phyloP scores from a whole-genome alignment of 2,797 vertebrate species.

The Acrossocheilus wenchowensis region DNA sequence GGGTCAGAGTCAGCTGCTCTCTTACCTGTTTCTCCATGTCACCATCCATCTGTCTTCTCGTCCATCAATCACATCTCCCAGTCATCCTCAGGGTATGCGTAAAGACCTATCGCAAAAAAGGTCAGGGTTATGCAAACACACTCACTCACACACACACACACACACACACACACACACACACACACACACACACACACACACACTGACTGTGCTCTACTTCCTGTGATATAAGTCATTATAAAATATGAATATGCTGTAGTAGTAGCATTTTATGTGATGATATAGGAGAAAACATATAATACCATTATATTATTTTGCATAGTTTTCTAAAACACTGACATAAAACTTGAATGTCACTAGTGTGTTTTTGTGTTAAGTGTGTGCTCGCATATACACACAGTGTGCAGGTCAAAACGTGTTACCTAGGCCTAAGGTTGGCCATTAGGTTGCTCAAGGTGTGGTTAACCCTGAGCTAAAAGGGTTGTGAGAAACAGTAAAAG shows the following conservation, averaged over 20 bases:
- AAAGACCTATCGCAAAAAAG: conserved; percentile 30
- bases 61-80: conserved; percentile 19
- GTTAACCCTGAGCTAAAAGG: background rate
- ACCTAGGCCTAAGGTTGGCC: conserved; percentile 20
- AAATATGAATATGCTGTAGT: background rate
- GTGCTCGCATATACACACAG: conserved; percentile 23
- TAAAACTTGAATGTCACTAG: background rate
- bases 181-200: background rate
- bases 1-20: conserved; percentile 22
- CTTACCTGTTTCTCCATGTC: conserved; percentile 25
- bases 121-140: conserved; percentile 35
- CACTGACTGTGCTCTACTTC: background rate
- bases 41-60: conserved; percentile 29
- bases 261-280: background rate
- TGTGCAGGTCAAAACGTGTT: conserved; percentile 36
- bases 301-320: background rate
- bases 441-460: conserved; percentile 21
- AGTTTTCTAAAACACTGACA: background rate
- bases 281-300: background rate
- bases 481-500: background rate
- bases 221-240: background rate
- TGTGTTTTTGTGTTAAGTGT: conserved; percentile 4
- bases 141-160: background rate
- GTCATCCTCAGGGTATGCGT: conserved; percentile 34
- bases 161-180: background rate